Conservation (phyloP, 2,113 vertebrate genomes). For the Hirundichthys speculiger region DNA sequence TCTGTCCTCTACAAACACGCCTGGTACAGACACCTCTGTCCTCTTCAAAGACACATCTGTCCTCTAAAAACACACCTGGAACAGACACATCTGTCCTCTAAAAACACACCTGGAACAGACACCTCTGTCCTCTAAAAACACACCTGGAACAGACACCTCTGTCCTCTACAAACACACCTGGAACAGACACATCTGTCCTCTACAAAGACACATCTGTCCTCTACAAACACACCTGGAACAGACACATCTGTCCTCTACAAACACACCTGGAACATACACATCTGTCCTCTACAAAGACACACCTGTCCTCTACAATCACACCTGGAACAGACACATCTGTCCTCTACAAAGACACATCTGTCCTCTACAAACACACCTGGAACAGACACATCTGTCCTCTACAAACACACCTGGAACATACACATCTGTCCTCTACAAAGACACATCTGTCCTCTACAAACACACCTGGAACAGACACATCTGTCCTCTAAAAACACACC, state of each 20-base stretch:
- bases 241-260: conserved; percentile 78
- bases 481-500: conserved; percentile 46
- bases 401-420: too few species aligned
- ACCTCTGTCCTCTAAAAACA: too few species aligned
- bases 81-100: conserved; percentile 79
- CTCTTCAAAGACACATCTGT: not conserved
- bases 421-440: too few species aligned
- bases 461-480: not conserved
- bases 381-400: conserved; percentile 80
- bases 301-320: too few species aligned
- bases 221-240: conserved; percentile 79
- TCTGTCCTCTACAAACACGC: too few species aligned
- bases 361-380: conserved; percentile 75
- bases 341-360: too few species aligned
- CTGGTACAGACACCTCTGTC: not conserved
- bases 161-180: not conserved
- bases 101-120: too few species aligned
- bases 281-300: too few species aligned
- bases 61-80: conserved; percentile 63
- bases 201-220: too few species aligned
- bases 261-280: too few species aligned
- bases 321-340: not conserved
- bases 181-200: not conserved
- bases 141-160: too few species aligned
- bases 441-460: not conserved